These are phyloP conservation scores for Phylloscopus whistleri DNA, from an alignment of 2,113 vertebrate genomes.

Conservation along the genomic window DNA sequence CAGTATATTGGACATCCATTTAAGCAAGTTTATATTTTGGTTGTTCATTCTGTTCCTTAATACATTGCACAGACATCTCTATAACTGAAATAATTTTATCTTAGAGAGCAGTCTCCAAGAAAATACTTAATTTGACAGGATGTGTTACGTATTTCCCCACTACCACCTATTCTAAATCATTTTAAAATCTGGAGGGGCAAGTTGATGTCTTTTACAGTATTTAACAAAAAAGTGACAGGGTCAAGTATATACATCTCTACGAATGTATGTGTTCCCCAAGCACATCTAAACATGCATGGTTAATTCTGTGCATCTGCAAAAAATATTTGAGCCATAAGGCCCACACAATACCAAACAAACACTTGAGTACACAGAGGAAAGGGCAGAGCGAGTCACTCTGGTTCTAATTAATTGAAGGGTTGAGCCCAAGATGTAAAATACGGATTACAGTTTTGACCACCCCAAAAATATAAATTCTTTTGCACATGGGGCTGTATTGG, in stretches of 20 bases:
- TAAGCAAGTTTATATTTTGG: constrained; percentile 25
- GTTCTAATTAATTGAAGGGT: constrained; percentile 24
- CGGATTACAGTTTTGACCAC: not conserved
- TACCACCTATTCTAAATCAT: constrained; percentile 27
- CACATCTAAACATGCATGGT: constrained; percentile 40
- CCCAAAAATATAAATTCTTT: not conserved
- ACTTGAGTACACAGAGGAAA: not conserved
- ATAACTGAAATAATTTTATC: constrained; percentile 24
- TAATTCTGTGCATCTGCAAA: constrained; percentile 59
- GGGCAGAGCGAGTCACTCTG: not conserved
- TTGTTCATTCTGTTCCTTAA: constrained; percentile 3
- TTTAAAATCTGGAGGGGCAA: constrained; percentile 44
- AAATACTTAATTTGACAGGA: constrained; percentile 29
- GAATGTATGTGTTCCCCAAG: constrained; percentile 17
- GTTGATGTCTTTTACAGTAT: constrained; percentile 34
- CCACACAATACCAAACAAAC: constrained; percentile 54
- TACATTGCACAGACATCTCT: constrained; percentile 20
- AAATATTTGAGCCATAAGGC: constrained; percentile 26
- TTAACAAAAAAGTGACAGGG: constrained; percentile 40
- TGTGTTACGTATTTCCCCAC: constrained; percentile 32
- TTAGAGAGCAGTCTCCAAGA: not conserved
- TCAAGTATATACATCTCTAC: constrained; percentile 29
- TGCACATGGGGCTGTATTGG: not conserved
- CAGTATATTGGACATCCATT: not conserved
- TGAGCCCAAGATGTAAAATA: not conserved